Conservation (phyloP, 2,888 invertebrate species). For the Nematopogon swammerdamellus region DNA sequence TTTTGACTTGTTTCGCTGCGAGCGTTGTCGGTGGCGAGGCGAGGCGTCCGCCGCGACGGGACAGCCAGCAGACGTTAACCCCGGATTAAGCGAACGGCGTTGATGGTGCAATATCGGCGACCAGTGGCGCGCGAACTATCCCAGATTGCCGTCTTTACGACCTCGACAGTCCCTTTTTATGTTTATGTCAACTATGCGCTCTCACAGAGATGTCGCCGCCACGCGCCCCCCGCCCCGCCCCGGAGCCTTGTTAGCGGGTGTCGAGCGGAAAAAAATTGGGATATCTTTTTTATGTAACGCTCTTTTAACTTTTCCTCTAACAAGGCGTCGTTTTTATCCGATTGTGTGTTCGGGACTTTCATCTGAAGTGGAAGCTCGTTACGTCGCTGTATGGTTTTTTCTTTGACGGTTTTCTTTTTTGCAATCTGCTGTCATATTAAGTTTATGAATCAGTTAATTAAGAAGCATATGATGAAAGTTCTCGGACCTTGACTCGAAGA, state of each 20-base stretch:
- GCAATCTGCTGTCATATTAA: no score
- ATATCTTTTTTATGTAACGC: not conserved
- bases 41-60: no score
- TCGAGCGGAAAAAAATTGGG: not conserved
- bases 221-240: not conserved
- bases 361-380: not conserved
- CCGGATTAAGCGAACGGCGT: not conserved
- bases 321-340: not conserved
- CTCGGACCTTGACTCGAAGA: no score
- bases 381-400: no score
- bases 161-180: not conserved
- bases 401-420: no score
- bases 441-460: no score
- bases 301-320: not conserved
- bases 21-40: no score
- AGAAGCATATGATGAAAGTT: no score
- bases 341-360: not conserved
- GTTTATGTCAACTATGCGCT: not conserved
- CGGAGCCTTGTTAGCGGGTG: not conserved
- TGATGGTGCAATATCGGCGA: not conserved
- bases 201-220: not conserved
- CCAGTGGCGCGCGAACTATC: not conserved
- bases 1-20: no score
- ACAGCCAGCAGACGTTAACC: not conserved
- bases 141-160: not conserved